A percentile compares a stretch with the other conserved stretches of the same genome.
Conservation (phyloP, 37 sponge, comb jelly and placozoan genomes). For the Hormiphora californensis region DNA sequence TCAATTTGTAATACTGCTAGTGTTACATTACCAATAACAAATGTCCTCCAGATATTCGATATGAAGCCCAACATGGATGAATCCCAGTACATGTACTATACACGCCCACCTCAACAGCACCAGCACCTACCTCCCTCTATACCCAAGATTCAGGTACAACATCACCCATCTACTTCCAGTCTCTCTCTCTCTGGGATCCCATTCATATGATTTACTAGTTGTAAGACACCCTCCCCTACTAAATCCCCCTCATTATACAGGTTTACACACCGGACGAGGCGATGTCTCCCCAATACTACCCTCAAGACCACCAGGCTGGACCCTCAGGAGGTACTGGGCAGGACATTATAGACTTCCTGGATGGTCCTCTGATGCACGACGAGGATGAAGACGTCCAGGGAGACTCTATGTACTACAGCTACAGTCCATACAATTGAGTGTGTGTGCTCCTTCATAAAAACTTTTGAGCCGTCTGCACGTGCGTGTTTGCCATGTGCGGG, state of each 20-base stretch:
- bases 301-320: slow-evolving; percentile 29
- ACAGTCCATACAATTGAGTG: too few species aligned
- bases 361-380: background rate
- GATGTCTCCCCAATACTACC: slow-evolving; percentile 46
- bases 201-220: too few species aligned
- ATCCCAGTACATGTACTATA: slow-evolving; percentile 28
- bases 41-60: slow-evolving; percentile 47
- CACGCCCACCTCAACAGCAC: background rate
- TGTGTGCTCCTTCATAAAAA: too few species aligned
- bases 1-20: background rate
- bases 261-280: slow-evolving; percentile 40
- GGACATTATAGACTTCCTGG: too few species aligned
- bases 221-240: background rate
- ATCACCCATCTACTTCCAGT: background rate
- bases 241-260: background rate
- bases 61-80: slow-evolving; percentile 26
- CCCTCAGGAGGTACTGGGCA: too few species aligned
- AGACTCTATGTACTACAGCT: too few species aligned
- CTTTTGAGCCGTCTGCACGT: too few species aligned
- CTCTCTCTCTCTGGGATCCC: too few species aligned
- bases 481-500: too few species aligned
- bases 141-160: slow-evolving; percentile 42
- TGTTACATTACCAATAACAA: too few species aligned
- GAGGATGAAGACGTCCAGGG: background rate
- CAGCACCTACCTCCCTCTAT: slow-evolving; percentile 34